These are phyloP conservation scores for Pseudomyrmex sp. DNA, from an alignment of 1,140 invertebrate species.

Conservation along the genomic window DNA sequence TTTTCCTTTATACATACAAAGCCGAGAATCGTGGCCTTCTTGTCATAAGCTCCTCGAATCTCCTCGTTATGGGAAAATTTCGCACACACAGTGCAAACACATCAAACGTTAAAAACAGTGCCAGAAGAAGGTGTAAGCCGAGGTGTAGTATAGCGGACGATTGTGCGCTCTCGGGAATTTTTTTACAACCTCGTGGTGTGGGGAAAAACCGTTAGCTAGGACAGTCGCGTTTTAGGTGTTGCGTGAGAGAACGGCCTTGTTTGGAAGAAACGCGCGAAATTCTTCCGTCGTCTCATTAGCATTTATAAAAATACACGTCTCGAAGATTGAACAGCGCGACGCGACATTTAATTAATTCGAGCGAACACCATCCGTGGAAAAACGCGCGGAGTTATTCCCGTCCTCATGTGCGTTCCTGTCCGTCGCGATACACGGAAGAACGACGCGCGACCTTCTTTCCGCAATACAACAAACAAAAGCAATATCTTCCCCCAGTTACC, in stretches of 20 bases:
- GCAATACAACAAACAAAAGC: neutral
- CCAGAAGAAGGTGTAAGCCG: neutral
- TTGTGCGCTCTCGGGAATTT: constrained; percentile 7
- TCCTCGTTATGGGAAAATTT: neutral
- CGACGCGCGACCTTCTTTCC: constrained; percentile 10
- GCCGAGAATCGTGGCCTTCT: constrained; percentile 34
- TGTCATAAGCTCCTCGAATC: constrained; percentile 2
- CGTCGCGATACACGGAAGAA: neutral
- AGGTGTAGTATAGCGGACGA: neutral
- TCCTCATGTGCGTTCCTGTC: too few species aligned
- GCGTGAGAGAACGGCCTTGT: neutral
- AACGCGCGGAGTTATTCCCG: too few species aligned
- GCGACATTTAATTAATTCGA: too few species aligned
- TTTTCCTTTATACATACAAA: constrained; percentile 17
- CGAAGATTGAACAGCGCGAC: too few species aligned
- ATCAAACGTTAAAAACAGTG: neutral
- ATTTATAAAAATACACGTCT: too few species aligned
- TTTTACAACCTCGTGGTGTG: neutral
- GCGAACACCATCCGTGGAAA: too few species aligned
- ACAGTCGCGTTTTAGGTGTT: neutral
- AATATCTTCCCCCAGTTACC: constrained; percentile 48
- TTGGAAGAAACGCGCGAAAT: constrained; percentile 19
- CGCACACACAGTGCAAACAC: neutral
- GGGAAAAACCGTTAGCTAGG: constrained; percentile 10
- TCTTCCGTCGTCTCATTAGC: neutral